Base-by-base conservation (phyloP, 2,888 invertebrate genomes). In the Altica lythri region DNA sequence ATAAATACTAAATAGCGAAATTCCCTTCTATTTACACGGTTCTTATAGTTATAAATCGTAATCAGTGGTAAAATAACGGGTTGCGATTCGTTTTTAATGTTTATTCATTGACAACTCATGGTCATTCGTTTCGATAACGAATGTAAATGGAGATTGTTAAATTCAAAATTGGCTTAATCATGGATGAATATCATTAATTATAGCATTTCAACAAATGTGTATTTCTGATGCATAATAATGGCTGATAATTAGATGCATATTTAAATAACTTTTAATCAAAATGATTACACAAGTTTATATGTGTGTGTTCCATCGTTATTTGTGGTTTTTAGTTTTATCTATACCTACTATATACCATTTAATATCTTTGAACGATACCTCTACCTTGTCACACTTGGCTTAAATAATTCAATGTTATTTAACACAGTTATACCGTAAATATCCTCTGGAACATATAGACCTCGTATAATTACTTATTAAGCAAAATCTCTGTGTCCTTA, bases 1-100 rank as follows among this genome's bases (percentile, higher is more conserved):
- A 27, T 27, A 27, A 5, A 27, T 27, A 27, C 27, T 5, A 27
- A 27, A 27, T 27, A 27, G 27, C 27, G n/a, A 27, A 27, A 4
- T 27, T 27, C 27, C n/a, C 8, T 27, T n/a, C 9, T n/a, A 27
- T 27, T 27, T 27, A 27, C n/a, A 5, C 4, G 2, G 27, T 27
- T 27, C 44, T 18, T 44, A 44, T 29, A 29, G 44, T 29, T 30
- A 44, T 44, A 44, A 44, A 44, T 44, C 29, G 44, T 18, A 44
- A 44, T 44, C 30, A 18, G 30, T 12, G 16, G 44, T 30, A 25
- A 44, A 44, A 29, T 44, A 44, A 44, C 44, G 44, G n/a, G 44
- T 18, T 30, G 30, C 44, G 27, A 44, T 27, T 30, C 44, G 44
- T 44, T 44, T 44, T 44, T 44, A 44, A 44, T 29, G 44, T 27